Evolutionary conservation across 1,140 invertebrate species (phyloP).

Genomic region (Heliconius hewitsoni): DNA sequence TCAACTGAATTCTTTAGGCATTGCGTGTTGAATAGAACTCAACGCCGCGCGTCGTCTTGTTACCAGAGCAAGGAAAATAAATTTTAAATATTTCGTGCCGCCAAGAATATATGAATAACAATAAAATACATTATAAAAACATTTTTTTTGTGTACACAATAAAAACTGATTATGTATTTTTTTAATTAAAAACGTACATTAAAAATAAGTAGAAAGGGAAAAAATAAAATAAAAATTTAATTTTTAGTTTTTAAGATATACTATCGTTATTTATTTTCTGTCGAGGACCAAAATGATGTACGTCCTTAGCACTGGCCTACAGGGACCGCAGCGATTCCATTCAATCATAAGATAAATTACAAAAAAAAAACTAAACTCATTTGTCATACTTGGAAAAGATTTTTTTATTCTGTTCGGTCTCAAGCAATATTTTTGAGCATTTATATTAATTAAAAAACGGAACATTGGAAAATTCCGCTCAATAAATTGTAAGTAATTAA

Average conservation of each 20-base stretch:
- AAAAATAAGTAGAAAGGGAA: neutral
- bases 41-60: too few species aligned
- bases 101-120: too few species aligned
- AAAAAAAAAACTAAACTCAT: conserved; percentile 28
- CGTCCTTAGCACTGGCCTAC: conserved; percentile 20
- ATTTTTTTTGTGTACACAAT: too few species aligned
- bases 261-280: conserved; percentile 14
- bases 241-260: neutral
- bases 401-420: conserved; percentile 22
- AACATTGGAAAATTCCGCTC: too few species aligned
- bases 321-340: conserved; percentile 24
- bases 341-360: conserved; percentile 20
- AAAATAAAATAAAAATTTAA: neutral
- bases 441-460: conserved; percentile 28
- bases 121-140: too few species aligned
- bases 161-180: too few species aligned
- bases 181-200: neutral
- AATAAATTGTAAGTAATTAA: too few species aligned
- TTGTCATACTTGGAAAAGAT: conserved; percentile 33
- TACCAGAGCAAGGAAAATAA: too few species aligned
- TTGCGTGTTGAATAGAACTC: too few species aligned
- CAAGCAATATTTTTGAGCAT: conserved; percentile 17
- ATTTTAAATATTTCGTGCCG: too few species aligned
- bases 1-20: too few species aligned
- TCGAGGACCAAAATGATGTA: conserved; percentile 11